Evolutionary conservation across 2,113 vertebrate species (phyloP).

Genomic region (Cavia porcellus): DNA sequence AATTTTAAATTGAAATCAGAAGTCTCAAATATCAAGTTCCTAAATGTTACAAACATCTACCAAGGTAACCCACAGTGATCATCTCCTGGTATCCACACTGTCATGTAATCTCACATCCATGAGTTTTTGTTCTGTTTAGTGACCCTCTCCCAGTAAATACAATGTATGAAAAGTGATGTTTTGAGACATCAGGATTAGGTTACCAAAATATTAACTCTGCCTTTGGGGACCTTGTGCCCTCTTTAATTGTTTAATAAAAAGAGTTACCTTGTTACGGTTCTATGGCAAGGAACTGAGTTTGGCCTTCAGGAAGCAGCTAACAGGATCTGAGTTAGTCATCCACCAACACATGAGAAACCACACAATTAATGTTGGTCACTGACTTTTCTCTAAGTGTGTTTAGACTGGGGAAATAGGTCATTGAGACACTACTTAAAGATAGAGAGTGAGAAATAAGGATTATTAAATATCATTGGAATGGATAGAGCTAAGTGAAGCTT

Average conservation of each 20-base stretch:
- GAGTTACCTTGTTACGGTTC: neutral
- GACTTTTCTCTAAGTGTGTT: neutral
- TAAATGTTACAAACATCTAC: no score
- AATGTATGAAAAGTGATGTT: neutral
- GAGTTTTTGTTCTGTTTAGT: neutral
- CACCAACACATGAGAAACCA: neutral
- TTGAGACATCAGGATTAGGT: neutral
- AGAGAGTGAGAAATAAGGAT: neutral
- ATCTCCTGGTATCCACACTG: neutral
- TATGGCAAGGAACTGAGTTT: neutral
- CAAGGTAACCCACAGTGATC: neutral
- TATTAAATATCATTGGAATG: neutral
- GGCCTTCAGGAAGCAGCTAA: neutral
- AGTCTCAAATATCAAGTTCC: neutral
- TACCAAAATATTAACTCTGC: neutral
- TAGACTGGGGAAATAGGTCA: neutral
- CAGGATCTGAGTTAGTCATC: neutral
- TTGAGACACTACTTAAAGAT: neutral
- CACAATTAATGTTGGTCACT: neutral
- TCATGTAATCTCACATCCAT: neutral
- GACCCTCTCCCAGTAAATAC: neutral
- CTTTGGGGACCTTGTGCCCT: neutral
- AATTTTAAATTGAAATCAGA: neutral
- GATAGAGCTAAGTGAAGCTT: neutral
- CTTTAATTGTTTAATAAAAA: neutral